phyloP scores from a whole-genome alignment of 1,140 invertebrate species.

The Caligus rogercresseyi region DNA sequence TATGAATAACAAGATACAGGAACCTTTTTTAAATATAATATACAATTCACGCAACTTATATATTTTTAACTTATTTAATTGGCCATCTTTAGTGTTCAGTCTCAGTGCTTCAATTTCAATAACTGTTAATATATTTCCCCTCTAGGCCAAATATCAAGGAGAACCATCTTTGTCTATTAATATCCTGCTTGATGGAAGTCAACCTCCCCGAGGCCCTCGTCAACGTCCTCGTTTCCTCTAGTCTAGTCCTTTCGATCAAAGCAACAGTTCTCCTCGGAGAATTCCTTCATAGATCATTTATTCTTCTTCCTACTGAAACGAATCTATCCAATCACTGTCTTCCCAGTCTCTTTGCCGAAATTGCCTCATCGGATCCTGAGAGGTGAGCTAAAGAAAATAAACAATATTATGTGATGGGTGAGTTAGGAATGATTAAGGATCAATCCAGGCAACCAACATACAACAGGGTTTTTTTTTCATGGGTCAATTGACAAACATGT shows the following conservation, averaged over 20 bases:
- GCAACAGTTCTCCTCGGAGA: slow-evolving; percentile 65
- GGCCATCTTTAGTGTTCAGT: too few relatives aligned
- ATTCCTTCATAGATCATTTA: slow-evolving; percentile 62
- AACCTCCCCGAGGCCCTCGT: slow-evolving; percentile 70
- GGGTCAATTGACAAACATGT: too few relatives aligned
- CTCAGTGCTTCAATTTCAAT: too few relatives aligned
- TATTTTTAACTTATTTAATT: too few relatives aligned
- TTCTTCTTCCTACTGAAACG: slow-evolving; percentile 61
- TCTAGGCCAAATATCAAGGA: slow-evolving; percentile 69
- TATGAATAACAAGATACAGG: too few relatives aligned
- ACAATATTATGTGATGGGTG: not conserved
- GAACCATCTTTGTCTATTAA: slow-evolving; percentile 68
- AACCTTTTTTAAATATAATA: too few relatives aligned
- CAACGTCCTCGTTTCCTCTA: slow-evolving; percentile 71
- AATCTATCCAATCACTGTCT: slow-evolving; percentile 59
- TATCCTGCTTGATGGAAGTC: slow-evolving; percentile 67
- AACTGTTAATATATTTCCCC: slow-evolving; percentile 23
- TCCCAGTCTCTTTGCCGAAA: slow-evolving; percentile 52
- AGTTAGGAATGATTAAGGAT: too few relatives aligned
- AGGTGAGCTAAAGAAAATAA: not conserved
- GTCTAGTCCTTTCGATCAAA: slow-evolving; percentile 67
- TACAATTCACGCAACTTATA: too few relatives aligned
- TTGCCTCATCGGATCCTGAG: slow-evolving; percentile 2
- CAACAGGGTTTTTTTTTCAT: too few relatives aligned
- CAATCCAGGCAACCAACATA: too few relatives aligned